phyloP scores from a whole-genome alignment of 2,888 invertebrate species.

The Polydesmus complanatus region DNA sequence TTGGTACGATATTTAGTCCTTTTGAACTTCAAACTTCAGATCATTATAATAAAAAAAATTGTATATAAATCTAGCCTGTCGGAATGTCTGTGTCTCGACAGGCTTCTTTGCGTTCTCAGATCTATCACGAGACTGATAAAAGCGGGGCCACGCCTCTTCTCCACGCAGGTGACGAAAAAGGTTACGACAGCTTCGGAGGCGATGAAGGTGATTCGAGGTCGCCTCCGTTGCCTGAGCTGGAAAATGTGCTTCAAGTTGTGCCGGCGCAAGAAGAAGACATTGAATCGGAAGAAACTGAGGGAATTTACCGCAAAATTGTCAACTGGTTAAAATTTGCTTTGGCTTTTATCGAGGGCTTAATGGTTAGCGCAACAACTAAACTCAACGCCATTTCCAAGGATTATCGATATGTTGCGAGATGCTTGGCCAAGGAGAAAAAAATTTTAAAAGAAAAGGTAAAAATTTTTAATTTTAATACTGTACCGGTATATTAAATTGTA shows the following conservation, averaged over 20 bases:
- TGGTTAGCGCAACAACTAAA: conserved; percentile 67
- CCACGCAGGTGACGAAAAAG: conserved; percentile 16
- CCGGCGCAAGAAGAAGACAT: neutral
- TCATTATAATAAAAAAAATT: neutral
- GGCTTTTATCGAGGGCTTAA: conserved; percentile 58
- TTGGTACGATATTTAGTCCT: conserved; percentile 4
- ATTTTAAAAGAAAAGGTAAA: conserved; percentile 54
- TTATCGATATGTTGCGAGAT: conserved; percentile 84
- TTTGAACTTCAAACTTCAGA: neutral
- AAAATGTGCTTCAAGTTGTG: neutral
- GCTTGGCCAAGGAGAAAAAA: conserved; percentile 76
- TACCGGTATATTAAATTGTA: conserved; percentile 5
- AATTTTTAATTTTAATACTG: neutral
- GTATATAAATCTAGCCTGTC: conserved; percentile 6
- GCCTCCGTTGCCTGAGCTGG: conserved; percentile 11
- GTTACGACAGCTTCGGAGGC: conserved; percentile 9
- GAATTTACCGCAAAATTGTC: conserved; percentile 32
- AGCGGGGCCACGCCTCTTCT: conserved; percentile 10
- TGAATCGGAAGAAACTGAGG: conserved; percentile 12
- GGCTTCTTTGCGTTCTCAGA: conserved; percentile 17
- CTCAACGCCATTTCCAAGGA: conserved; percentile 81
- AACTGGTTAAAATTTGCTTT: conserved; percentile 44
- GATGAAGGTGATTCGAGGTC: conserved; percentile 5
- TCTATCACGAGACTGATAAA: conserved; percentile 10
- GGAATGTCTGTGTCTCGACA: conserved; percentile 17